Percentiles rank a stretch among this genome's conserved stretches.
These are phyloP conservation scores for Lophius americanus DNA, from an alignment of 2,797 vertebrate genomes.

Conservation along the genomic window DNA sequence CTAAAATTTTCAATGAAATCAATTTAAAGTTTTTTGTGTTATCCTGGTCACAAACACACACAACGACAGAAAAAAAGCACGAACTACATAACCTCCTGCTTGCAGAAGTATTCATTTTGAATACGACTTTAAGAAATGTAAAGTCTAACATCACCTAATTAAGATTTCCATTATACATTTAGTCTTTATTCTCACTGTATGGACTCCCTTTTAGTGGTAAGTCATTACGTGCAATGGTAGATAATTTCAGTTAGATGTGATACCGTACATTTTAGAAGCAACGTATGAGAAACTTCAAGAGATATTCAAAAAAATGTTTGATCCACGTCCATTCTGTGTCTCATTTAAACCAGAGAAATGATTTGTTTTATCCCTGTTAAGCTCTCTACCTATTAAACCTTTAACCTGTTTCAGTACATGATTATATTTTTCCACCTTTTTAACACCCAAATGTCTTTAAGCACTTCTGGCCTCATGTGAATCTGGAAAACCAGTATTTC, in stretches of 20 bases:
- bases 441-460: conserved; percentile 53
- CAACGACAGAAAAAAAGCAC: too few relatives aligned
- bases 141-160: too few relatives aligned
- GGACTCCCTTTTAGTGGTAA: neutral
- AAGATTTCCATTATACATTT: too few relatives aligned
- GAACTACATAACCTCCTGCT: too few relatives aligned
- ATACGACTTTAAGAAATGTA: too few relatives aligned
- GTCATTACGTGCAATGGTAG: conserved; percentile 1
- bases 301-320: conserved; percentile 24
- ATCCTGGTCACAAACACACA: too few relatives aligned
- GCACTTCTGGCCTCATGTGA: conserved; percentile 26
- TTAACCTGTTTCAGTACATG: conserved; percentile 41
- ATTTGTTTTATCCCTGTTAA: conserved; percentile 70
- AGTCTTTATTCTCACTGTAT: too few relatives aligned
- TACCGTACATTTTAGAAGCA: conserved; percentile 1
- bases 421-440: conserved; percentile 6
- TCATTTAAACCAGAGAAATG: conserved; percentile 37
- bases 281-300: conserved; percentile 26
- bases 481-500: conserved; percentile 51
- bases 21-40: too few relatives aligned
- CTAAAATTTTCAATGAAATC: too few relatives aligned
- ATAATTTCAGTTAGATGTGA: neutral
- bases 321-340: conserved; percentile 37
- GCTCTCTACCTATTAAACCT: conserved; percentile 60
- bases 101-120: too few relatives aligned